Conservation (phyloP, 2,797 vertebrate species). For the Carcharodon carcharias region DNA sequence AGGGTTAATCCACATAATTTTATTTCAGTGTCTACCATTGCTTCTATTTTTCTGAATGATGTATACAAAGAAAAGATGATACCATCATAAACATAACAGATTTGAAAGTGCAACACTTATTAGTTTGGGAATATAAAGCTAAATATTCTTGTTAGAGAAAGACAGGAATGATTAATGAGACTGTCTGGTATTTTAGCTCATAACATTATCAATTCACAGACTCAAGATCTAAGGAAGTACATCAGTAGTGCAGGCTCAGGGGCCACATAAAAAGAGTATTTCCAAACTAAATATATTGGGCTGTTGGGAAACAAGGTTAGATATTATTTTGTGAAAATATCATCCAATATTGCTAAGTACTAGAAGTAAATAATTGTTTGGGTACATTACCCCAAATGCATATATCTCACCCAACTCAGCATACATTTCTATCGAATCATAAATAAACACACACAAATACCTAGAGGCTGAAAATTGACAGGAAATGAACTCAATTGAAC, state of each 20-base stretch:
- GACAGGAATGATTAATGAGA: background rate
- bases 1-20: background rate
- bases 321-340: background rate
- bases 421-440: background rate
- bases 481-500: conserved; percentile 8
- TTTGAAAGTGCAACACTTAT: background rate
- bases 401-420: background rate
- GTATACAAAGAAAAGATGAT: background rate
- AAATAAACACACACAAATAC: background rate
- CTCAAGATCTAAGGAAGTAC: background rate
- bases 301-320: background rate
- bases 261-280: background rate
- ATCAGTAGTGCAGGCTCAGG: background rate
- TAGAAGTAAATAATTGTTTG: background rate
- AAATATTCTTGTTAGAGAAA: background rate
- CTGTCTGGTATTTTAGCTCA: background rate
- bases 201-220: background rate
- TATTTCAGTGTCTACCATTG: background rate
- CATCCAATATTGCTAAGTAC: background rate
- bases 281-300: background rate
- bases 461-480: conserved; percentile 10
- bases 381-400: background rate
- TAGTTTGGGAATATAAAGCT: background rate
- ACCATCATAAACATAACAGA: background rate
- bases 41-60: background rate